phyloP scores from a whole-genome alignment of 1,140 invertebrate species.

The Drosophila malerkotliana region DNA sequence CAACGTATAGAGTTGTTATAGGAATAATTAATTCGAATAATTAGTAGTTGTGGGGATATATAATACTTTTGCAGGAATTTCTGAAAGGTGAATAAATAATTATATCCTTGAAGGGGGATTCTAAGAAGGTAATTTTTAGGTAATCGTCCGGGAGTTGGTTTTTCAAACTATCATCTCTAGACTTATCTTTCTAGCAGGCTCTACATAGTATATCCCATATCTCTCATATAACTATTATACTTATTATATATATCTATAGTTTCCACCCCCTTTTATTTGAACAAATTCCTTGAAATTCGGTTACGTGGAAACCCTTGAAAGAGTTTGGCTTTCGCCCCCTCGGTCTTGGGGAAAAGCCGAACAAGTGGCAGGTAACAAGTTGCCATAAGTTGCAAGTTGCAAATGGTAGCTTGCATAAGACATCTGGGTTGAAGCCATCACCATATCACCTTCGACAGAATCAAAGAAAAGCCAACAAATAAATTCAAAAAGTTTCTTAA shows the following conservation, averaged over 20 bases:
- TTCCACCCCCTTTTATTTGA: no score
- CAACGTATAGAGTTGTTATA: not conserved
- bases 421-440: not conserved
- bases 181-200: no score
- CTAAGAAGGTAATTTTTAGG: no score
- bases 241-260: not conserved
- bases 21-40: not conserved
- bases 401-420: slow-evolving; percentile 55
- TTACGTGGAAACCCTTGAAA: slow-evolving; percentile 7
- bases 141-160: no score
- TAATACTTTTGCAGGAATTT: not conserved
- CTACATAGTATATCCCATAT: no score
- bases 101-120: not conserved
- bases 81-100: not conserved
- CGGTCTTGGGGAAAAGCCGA: slow-evolving; percentile 11
- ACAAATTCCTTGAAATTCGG: not conserved
- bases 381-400: slow-evolving; percentile 8
- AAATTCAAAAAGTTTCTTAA: not conserved
- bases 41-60: not conserved
- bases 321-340: not conserved
- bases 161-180: no score
- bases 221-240: no score
- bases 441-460: slow-evolving; percentile 22
- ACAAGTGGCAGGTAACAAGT: slow-evolving; percentile 40
- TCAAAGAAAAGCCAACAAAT: not conserved